Conservation (phyloP, 30 jellyfish, hydroid and myxozoan genomes). For the Mastigias papua region DNA sequence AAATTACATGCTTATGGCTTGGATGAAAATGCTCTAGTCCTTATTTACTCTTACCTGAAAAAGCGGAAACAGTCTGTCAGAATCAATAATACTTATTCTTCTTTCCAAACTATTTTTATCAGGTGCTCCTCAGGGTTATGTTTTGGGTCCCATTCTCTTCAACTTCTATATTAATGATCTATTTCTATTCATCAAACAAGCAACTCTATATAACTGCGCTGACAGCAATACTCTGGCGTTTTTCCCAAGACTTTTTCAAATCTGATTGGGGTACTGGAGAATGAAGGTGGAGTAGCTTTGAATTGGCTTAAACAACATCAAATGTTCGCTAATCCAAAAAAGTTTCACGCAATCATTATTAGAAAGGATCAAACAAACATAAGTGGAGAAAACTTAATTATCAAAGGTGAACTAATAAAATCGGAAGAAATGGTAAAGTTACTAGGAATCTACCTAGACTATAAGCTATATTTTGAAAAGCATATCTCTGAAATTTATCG, state of each 20-base stretch:
- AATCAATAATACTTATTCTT: slow-evolving; percentile 31
- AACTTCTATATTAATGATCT: slow-evolving; percentile 47
- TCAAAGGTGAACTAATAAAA: slow-evolving; percentile 1
- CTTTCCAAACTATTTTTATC: slow-evolving; percentile 51
- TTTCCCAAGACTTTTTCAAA: slow-evolving; percentile 43
- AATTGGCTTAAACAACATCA: slow-evolving; percentile 49
- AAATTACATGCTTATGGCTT: too few species aligned
- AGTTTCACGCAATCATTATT: slow-evolving; percentile 19
- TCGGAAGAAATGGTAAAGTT: slow-evolving; percentile 16
- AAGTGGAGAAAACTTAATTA: slow-evolving; percentile 1
- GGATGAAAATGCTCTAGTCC: too few species aligned
- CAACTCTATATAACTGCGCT: slow-evolving; percentile 40
- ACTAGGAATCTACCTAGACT: slow-evolving; percentile 35
- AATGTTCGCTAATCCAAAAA: slow-evolving; percentile 48
- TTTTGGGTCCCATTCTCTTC: slow-evolving; percentile 60
- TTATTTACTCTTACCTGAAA: too few species aligned
- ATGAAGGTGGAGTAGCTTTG: slow-evolving; percentile 28
- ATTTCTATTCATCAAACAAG: slow-evolving; percentile 32
- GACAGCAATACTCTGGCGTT: slow-evolving; percentile 52
- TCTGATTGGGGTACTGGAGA: slow-evolving; percentile 22
- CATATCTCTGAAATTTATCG: not conserved
- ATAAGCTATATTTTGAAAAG: slow-evolving; percentile 3
- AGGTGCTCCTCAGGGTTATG: slow-evolving; percentile 71
- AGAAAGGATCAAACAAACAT: slow-evolving; percentile 27
- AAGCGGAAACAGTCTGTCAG: slow-evolving; percentile 32